These are phyloP conservation scores for Tinea pellionella DNA, from an alignment of 2,888 invertebrate species.

Conservation along the genomic window DNA sequence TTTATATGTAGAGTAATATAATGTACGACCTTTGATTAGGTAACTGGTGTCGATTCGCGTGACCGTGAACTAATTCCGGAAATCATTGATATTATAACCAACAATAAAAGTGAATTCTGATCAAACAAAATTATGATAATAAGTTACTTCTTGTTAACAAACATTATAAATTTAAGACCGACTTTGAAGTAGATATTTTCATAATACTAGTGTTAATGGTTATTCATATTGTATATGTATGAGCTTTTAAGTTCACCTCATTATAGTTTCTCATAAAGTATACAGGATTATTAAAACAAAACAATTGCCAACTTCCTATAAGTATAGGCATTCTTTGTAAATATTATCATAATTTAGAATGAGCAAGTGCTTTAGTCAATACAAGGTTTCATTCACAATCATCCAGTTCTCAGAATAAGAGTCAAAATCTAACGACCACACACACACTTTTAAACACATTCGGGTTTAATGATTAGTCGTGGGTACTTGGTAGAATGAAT, in stretches of 20 bases:
- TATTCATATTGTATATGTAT: not conserved
- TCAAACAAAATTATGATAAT: not conserved
- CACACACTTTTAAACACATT: not conserved
- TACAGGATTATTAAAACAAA: not conserved
- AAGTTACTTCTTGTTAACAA: not conserved
- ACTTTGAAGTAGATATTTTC: not conserved
- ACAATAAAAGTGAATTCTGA: not conserved
- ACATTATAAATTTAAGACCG: not conserved
- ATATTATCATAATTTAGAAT: not conserved
- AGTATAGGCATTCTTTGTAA: not conserved
- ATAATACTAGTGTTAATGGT: not conserved
- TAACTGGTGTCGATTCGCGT: not conserved
- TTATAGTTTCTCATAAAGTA: not conserved
- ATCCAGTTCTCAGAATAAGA: not conserved
- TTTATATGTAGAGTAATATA: not conserved
- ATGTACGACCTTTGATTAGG: not conserved
- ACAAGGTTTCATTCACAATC: not conserved
- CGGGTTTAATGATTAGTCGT: not conserved
- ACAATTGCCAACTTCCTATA: not conserved
- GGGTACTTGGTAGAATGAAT: not conserved
- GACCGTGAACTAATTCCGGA: constrained; percentile 13
- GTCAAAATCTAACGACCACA: not conserved
- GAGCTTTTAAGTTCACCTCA: not conserved
- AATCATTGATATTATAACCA: not conserved
- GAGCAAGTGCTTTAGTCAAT: not conserved